These are phyloP conservation scores for Murina feae DNA, from an alignment of 2,113 vertebrate genomes.

Conservation along the genomic window DNA sequence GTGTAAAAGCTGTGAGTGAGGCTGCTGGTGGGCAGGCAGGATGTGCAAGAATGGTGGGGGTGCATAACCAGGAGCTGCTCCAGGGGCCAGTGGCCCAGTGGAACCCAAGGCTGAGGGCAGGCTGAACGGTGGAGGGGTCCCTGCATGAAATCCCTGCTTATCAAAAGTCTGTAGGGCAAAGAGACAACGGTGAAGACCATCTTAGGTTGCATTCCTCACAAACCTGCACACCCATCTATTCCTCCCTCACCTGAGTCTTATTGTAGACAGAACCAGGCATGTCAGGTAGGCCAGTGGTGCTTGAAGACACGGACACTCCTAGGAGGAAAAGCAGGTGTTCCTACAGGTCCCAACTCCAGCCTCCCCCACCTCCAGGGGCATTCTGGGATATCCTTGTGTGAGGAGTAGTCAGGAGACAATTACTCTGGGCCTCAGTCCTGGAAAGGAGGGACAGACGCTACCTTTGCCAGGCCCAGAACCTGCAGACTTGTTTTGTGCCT, in stretches of 20 bases:
- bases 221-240: too few species aligned
- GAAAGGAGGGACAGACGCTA: slow-evolving; percentile 68
- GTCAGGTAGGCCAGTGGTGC: slow-evolving; percentile 91
- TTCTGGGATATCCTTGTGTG: background rate
- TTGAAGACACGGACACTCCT: slow-evolving; percentile 92
- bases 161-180: slow-evolving; percentile 86
- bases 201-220: accelerated
- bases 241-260: slow-evolving; percentile 89
- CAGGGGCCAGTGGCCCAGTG: slow-evolving; percentile 90
- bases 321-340: slow-evolving; percentile 57
- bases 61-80: slow-evolving; percentile 90
- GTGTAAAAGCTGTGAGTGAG: slow-evolving; percentile 95
- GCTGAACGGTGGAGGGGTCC: slow-evolving; percentile 93
- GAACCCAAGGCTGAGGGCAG: slow-evolving; percentile 94
- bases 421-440: background rate
- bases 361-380: background rate
- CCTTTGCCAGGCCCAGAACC: slow-evolving; percentile 95
- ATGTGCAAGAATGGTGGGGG: slow-evolving; percentile 93
- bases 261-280: slow-evolving; percentile 94
- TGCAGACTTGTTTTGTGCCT: slow-evolving; percentile 93
- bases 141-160: slow-evolving; percentile 97
- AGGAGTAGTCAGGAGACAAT: background rate
- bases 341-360: background rate
- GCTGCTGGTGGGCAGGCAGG: slow-evolving; percentile 95
- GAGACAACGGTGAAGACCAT: background rate